Conservation (phyloP, 2,888 invertebrate genomes). For the Calameuta idolon region DNA sequence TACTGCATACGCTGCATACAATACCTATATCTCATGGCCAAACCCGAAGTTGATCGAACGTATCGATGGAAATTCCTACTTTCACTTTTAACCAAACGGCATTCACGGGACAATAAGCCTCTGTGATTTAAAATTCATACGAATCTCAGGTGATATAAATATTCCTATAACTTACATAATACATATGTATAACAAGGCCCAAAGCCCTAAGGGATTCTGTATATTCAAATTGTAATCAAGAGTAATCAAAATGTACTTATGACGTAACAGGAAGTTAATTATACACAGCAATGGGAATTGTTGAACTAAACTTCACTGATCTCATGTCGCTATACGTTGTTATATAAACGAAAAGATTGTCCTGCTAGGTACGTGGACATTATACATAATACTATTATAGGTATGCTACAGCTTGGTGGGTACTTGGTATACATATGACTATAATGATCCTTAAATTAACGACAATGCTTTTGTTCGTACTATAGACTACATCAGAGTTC, state of each 20-base stretch:
- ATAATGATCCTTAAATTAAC: neutral
- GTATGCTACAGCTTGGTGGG: neutral
- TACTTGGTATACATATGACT: neutral
- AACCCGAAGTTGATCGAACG: conserved; percentile 1
- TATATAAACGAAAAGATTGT: neutral
- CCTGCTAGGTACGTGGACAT: neutral
- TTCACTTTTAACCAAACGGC: conserved; percentile 25
- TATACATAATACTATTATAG: neutral
- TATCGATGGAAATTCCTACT: conserved; percentile 23
- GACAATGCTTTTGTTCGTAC: neutral
- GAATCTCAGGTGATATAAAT: neutral
- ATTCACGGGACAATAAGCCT: conserved; percentile 5
- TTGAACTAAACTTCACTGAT: too few species aligned
- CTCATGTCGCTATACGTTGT: neutral
- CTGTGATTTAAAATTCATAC: neutral
- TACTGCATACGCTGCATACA: neutral
- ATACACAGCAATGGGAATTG: neutral
- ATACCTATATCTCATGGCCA: neutral
- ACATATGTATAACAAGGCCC: neutral
- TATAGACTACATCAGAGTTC: neutral
- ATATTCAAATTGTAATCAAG: neutral
- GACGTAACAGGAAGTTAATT: neutral
- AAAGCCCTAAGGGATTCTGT: neutral
- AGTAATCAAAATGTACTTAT: neutral
- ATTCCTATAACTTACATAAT: neutral